Evolutionary conservation across 2,888 invertebrate genomes (phyloP).

Genomic region (Margaritifera margaritifera): DNA sequence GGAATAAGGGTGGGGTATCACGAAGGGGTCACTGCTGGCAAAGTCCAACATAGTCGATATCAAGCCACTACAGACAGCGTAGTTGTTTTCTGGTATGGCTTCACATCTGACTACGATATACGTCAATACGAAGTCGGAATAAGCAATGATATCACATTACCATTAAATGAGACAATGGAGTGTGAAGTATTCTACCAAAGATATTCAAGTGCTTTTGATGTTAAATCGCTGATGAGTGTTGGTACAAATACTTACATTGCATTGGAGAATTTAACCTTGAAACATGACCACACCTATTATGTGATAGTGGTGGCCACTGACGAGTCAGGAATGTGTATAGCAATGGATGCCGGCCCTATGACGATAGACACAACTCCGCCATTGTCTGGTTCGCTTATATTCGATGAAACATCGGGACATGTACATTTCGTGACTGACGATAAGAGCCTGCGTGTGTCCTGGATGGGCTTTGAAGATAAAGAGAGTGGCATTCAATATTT

Average conservation of each 20-base stretch:
- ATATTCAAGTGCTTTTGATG: slow-evolving; percentile 24
- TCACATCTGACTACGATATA: slow-evolving; percentile 44
- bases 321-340: slow-evolving; percentile 40
- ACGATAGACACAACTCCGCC: slow-evolving; percentile 46
- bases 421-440: slow-evolving; percentile 9
- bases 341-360: slow-evolving; percentile 23
- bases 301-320: slow-evolving; percentile 41
- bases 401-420: not conserved
- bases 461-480: slow-evolving; percentile 21
- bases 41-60: slow-evolving; percentile 17
- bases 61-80: slow-evolving; percentile 31
- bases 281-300: slow-evolving; percentile 35
- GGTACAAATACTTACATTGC: slow-evolving; percentile 33
- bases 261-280: slow-evolving; percentile 22
- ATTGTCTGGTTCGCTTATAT: slow-evolving; percentile 11
- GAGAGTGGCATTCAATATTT: slow-evolving; percentile 21
- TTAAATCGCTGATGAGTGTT: slow-evolving; percentile 17
- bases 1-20: slow-evolving; percentile 51
- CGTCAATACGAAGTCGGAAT: slow-evolving; percentile 38
- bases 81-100: slow-evolving; percentile 41
- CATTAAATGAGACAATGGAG: slow-evolving; percentile 25
- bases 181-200: slow-evolving; percentile 16
- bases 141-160: slow-evolving; percentile 17
- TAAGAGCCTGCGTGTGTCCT: slow-evolving; percentile 11
- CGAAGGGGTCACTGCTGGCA: slow-evolving; percentile 35